Percentiles rank a stretch among this genome's conserved stretches.
Evolutionary conservation across 2,113 vertebrate genomes (phyloP).

Genomic region (Channa maculata): DNA sequence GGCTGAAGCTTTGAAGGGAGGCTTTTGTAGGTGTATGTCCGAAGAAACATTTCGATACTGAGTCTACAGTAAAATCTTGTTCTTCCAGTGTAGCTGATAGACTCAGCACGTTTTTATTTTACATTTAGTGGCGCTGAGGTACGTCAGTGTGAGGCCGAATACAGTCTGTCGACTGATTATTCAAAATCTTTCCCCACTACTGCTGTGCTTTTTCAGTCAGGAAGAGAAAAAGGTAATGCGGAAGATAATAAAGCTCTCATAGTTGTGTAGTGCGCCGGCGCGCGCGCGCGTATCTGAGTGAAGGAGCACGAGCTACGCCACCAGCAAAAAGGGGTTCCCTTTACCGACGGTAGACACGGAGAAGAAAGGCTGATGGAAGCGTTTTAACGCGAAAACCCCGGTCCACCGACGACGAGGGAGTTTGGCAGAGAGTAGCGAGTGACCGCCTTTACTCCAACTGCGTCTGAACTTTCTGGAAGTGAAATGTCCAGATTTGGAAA

Average conservation of each 20-base stretch:
- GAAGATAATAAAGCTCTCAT: constrained; percentile 63
- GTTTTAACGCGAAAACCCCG: background rate
- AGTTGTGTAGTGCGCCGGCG: constrained; percentile 31
- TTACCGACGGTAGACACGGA: constrained; percentile 11
- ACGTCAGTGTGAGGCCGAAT: background rate
- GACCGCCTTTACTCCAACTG: background rate
- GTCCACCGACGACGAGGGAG: constrained; percentile 17
- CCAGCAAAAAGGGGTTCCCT: constrained; percentile 69
- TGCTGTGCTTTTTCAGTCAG: constrained; percentile 39
- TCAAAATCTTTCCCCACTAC: no score
- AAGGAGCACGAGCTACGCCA: constrained; percentile 43
- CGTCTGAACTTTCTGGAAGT: constrained; percentile 34
- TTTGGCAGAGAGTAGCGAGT: background rate
- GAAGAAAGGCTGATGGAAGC: background rate
- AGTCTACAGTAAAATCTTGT: background rate
- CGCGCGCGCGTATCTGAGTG: constrained; percentile 31
- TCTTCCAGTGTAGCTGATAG: background rate
- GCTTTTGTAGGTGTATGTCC: no score
- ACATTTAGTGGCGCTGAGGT: background rate
- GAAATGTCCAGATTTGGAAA: constrained; percentile 67
- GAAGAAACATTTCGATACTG: background rate
- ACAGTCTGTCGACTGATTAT: background rate
- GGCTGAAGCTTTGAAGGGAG: no score
- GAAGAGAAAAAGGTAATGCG: constrained; percentile 66
- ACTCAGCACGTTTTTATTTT: background rate